Conservation (phyloP, 2,797 vertebrate genomes). For the Pogoniulus pusillus region DNA sequence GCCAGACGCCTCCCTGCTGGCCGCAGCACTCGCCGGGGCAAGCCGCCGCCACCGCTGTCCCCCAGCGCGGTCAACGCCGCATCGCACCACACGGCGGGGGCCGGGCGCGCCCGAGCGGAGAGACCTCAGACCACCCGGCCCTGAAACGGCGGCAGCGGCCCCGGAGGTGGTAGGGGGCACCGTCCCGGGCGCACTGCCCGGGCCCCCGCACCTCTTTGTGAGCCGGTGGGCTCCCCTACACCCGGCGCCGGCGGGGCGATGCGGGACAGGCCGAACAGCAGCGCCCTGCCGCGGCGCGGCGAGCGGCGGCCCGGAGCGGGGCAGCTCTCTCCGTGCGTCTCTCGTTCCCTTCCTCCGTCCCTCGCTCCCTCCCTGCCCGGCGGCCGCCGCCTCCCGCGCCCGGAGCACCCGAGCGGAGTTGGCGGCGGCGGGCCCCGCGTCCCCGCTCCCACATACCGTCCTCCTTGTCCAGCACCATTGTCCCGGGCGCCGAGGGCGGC, state of each 20-base stretch:
- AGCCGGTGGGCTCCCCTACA: neutral
- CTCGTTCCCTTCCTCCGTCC: too few species aligned
- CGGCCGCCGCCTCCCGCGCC: neutral
- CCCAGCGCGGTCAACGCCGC: neutral
- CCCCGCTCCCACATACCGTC: constrained; percentile 86
- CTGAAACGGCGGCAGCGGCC: neutral
- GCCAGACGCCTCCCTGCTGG: neutral
- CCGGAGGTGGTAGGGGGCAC: neutral
- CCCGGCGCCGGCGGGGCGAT: neutral
- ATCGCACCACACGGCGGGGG: neutral
- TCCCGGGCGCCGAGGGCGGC: constrained; percentile 85
- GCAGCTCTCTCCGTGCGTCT: neutral
- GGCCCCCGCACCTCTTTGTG: neutral
- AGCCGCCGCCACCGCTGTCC: neutral
- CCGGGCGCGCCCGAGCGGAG: neutral
- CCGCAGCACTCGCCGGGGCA: neutral
- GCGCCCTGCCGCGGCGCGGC: neutral
- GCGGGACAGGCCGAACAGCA: constrained; percentile 20
- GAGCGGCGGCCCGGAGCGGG: neutral
- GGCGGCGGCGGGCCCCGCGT: neutral
- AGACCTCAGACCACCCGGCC: neutral
- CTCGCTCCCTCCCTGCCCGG: neutral
- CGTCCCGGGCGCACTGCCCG: neutral
- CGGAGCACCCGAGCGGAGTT: neutral
- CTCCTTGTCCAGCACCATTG: constrained; percentile 96